These are phyloP conservation scores for Numenius arquata DNA, from an alignment of 2,113 vertebrate species.

Conservation along the genomic window DNA sequence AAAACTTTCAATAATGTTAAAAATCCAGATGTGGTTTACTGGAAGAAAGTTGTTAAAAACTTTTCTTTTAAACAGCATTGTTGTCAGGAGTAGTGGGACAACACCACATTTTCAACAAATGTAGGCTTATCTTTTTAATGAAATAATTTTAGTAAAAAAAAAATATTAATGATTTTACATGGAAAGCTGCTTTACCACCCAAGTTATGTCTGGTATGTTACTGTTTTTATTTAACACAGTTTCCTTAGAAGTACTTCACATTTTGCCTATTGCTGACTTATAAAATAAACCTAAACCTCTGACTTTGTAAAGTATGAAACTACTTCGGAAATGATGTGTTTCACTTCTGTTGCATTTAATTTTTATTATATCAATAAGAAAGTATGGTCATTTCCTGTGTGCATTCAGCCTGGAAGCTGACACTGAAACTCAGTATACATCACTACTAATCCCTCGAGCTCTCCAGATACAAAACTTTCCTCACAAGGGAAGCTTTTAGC, in stretches of 20 bases:
- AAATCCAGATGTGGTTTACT: conserved; percentile 35
- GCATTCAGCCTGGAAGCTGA: background rate
- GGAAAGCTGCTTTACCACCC: background rate
- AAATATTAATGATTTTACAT: background rate
- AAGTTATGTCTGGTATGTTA: background rate
- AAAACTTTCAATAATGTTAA: background rate
- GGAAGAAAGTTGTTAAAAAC: conserved; percentile 28
- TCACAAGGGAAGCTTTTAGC: background rate
- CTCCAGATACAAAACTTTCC: background rate
- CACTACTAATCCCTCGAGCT: background rate
- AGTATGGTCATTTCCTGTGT: background rate
- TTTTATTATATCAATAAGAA: background rate
- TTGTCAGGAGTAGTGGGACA: background rate
- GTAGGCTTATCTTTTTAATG: background rate
- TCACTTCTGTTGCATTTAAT: background rate
- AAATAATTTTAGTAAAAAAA: background rate
- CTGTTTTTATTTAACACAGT: conserved; percentile 46
- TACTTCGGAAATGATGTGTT: background rate
- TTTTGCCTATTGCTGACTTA: background rate
- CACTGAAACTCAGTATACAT: background rate
- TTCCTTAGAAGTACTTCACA: conserved; percentile 35
- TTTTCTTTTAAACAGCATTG: background rate
- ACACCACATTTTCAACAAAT: background rate
- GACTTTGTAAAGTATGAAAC: background rate
- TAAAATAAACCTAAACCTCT: background rate